phyloP scores from a whole-genome alignment of 2,113 vertebrate genomes.

The Cephalopterus ornatus region DNA sequence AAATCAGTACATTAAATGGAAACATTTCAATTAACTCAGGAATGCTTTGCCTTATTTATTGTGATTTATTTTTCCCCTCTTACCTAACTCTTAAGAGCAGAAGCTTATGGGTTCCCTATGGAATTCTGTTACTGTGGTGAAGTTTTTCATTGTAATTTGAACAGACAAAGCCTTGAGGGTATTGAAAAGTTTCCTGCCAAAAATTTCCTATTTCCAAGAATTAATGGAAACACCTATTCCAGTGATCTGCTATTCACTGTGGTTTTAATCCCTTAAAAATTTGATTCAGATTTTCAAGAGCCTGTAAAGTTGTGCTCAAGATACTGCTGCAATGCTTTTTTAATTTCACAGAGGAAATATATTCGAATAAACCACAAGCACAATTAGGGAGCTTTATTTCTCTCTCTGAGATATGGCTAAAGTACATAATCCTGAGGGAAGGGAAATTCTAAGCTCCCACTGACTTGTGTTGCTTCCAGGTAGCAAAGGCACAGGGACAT shows the following conservation, averaged over 20 bases:
- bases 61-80: neutral
- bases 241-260: neutral
- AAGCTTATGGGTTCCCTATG: neutral
- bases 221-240: neutral
- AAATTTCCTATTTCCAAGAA: neutral
- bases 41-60: neutral
- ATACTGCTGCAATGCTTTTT: neutral
- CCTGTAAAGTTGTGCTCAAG: neutral
- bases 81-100: neutral
- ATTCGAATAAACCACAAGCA: neutral
- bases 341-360: neutral
- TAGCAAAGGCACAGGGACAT: neutral
- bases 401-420: neutral
- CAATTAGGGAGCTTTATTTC: neutral
- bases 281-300: neutral
- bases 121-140: neutral
- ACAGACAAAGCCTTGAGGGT: neutral
- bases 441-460: neutral
- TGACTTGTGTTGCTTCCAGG: neutral
- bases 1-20: neutral
- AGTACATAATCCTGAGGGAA: neutral
- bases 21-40: conserved; percentile 16
- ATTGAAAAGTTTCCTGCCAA: conserved; percentile 1
- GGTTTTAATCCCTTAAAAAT: neutral
- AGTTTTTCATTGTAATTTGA: neutral